These are phyloP conservation scores for Melanotaenia pygmaea DNA, from an alignment of 2,797 vertebrate species.

Conservation along the genomic window DNA sequence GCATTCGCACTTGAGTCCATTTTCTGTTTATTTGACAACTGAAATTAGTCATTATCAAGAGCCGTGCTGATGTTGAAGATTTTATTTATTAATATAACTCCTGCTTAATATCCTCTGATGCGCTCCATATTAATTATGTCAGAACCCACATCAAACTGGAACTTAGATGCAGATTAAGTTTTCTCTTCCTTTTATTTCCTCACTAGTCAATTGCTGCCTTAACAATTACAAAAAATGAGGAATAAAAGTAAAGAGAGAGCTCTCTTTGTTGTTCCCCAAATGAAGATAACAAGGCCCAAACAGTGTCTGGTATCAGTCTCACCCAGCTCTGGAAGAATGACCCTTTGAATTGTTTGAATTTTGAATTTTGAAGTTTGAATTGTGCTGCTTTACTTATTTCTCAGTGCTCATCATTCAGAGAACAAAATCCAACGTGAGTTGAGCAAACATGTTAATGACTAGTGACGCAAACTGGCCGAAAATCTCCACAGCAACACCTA, in stretches of 20 bases:
- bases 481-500: constrained; percentile 75
- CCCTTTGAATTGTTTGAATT: too few species aligned
- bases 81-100: constrained; percentile 85
- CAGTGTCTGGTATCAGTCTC: constrained; percentile 10
- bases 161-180: constrained; percentile 66
- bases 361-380: constrained; percentile 26
- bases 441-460: constrained; percentile 39
- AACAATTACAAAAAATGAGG: constrained; percentile 71
- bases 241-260: constrained; percentile 60
- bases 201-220: constrained; percentile 41
- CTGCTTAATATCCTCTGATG: constrained; percentile 82
- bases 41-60: constrained; percentile 85
- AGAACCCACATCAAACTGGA: constrained; percentile 80
- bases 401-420: constrained; percentile 10
- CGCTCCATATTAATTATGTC: constrained; percentile 84
- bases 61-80: constrained; percentile 80
- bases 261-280: constrained; percentile 71
- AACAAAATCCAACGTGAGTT: not conserved
- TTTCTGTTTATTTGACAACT: constrained; percentile 86
- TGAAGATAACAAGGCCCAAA: constrained; percentile 70
- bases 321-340: not conserved
- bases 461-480: constrained; percentile 10
- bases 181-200: constrained; percentile 66
- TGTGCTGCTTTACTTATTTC: constrained; percentile 27
- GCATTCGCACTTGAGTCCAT: constrained; percentile 88